phyloP scores from a whole-genome alignment of 2,888 invertebrate species.

The Ernsta delagoae region DNA sequence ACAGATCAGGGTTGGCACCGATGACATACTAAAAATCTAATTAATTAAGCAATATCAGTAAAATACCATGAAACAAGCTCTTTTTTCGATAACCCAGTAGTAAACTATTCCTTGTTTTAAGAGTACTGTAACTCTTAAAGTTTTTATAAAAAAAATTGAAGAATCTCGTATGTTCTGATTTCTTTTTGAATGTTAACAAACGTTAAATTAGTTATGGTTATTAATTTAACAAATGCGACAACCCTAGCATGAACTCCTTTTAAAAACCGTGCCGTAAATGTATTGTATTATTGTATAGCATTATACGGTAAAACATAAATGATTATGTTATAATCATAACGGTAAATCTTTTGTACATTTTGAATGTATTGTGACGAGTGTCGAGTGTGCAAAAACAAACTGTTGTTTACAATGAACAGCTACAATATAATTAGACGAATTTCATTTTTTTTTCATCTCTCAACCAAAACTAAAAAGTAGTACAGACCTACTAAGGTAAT shows the following conservation, averaged over 20 bases:
- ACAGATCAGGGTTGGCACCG: constrained; percentile 22
- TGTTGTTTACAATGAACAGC: background rate
- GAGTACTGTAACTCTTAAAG: no score
- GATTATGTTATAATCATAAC: constrained; percentile 22
- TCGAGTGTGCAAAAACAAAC: constrained; percentile 18
- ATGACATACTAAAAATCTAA: background rate
- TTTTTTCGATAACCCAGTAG: no score
- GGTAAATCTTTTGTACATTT: constrained; percentile 27
- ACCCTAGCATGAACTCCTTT: constrained; percentile 25
- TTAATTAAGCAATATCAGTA: no score
- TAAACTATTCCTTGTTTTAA: no score
- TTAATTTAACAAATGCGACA: background rate
- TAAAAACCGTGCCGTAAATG: constrained; percentile 24
- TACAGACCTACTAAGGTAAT: no score
- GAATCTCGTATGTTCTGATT: no score
- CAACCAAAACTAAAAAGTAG: no score
- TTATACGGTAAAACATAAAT: constrained; percentile 32
- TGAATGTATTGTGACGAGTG: constrained; percentile 7
- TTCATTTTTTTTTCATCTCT: no score
- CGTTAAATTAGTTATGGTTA: no score
- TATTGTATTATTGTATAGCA: constrained; percentile 13
- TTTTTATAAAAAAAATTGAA: no score
- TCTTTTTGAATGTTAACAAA: no score
- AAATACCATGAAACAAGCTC: no score
- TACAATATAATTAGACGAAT: background rate